phyloP scores from a whole-genome alignment of 2,113 vertebrate genomes.

The Dipodomys spectabilis region DNA sequence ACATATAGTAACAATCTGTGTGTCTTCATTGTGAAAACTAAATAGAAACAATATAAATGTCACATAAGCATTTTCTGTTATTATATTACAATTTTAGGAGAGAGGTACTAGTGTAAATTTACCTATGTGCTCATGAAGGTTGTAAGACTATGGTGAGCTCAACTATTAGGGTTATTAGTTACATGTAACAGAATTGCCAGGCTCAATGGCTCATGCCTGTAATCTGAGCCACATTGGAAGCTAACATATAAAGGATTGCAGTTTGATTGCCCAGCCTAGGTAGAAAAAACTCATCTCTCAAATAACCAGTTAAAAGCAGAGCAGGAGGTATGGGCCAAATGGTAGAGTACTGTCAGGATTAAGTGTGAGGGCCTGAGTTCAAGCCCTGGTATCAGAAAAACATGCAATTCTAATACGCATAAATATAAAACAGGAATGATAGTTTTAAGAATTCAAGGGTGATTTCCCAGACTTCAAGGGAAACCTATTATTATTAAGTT shows the following conservation, averaged over 20 bases:
- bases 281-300: no score
- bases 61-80: background rate
- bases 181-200: background rate
- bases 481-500: background rate
- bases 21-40: background rate
- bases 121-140: background rate
- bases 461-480: background rate
- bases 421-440: background rate
- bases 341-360: no score
- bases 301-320: no score
- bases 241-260: background rate
- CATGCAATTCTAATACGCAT: no score
- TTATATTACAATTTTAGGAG: background rate
- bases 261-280: no score
- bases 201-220: background rate
- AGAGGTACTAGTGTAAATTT: background rate
- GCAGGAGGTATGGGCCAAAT: no score
- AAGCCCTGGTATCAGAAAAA: no score
- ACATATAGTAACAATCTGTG: no score
- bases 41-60: background rate
- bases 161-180: background rate
- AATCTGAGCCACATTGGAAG: background rate
- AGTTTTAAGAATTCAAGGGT: background rate
- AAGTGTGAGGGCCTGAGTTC: no score
- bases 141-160: background rate